Base-by-base conservation (phyloP, 2,888 invertebrate species). In the Stramonita haemastoma region DNA sequence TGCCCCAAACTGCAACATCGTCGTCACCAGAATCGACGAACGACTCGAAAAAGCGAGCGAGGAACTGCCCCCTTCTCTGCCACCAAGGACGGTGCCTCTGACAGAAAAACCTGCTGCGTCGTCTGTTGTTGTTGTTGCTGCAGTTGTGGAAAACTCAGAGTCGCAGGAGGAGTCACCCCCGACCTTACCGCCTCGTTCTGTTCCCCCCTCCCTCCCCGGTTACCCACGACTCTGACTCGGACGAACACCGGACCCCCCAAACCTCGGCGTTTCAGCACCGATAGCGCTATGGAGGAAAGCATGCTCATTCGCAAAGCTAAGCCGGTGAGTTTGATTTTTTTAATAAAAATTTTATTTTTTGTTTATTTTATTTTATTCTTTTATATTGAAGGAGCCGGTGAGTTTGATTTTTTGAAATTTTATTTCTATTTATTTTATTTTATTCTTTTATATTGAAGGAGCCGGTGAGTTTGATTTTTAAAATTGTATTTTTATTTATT, bases 251-350 rank as follows among this genome's bases (percentile, higher is more conserved):
- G n/a, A 6, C 73, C n/a, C 5, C n/a, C 73, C 2, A 73, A 29
- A 29, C n/a, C 29, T 0, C 26, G 73, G 5, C 26, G 73, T 0
- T 73, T 4, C n/a, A 73, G 73, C 5, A 73, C 73, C 0, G 73
- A 73, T 13, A 73, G 73, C n/a, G n/a, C 8, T n/a, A 29, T 73
- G 73, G 73, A 73, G 0, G 73, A 73, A n/a, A n/a, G 73, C n/a
- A 8, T 26, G 73, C 13, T 29, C 8, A n/a, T 29, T n/a, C 73
- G 73, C n/a, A 73, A 73, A 29, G 8, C 29, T 13, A 73, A 73
- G 73, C 73, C 73, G 73, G 73, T 73, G 73, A 73, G 73, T 46
- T 46, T n/a, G n/a, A n/a, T n/a, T n/a, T n/a, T n/a, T n/a, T n/a
- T n/a, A n/a, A n/a, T n/a, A n/a, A n/a, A n/a, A n/a, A n/a, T n/a